phyloP scores from a whole-genome alignment of 2,888 invertebrate species.

The Eurois occulta region DNA sequence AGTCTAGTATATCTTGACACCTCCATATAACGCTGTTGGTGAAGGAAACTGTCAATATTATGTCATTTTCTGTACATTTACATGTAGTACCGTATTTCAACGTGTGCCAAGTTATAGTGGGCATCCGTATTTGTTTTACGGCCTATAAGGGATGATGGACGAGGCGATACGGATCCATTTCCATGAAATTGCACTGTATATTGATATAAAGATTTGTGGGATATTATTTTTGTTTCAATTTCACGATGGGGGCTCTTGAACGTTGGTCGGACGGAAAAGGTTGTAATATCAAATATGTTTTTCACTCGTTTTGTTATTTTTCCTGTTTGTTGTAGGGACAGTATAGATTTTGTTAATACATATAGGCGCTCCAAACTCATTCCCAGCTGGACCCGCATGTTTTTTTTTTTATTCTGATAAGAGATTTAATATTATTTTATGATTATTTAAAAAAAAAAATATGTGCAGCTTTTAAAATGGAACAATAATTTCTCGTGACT shows the following conservation, averaged over 20 bases:
- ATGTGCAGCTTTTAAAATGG: background rate
- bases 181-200: conserved; percentile 43
- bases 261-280: background rate
- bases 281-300: conserved; percentile 6
- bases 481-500: background rate
- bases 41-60: conserved; percentile 1
- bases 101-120: conserved; percentile 17
- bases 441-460: too few relatives aligned
- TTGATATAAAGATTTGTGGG: conserved; percentile 40
- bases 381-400: background rate
- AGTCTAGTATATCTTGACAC: conserved; percentile 1
- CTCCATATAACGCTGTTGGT: background rate
- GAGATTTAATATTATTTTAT: background rate
- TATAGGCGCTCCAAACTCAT: background rate
- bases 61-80: conserved; percentile 9
- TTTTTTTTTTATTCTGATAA: background rate
- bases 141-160: conserved; percentile 46
- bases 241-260: conserved; percentile 25
- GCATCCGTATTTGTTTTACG: conserved; percentile 45
- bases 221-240: conserved; percentile 49
- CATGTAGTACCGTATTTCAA: conserved; percentile 25
- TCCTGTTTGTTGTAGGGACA: background rate
- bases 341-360: background rate
- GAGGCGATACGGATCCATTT: conserved; percentile 37
- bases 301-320: conserved; percentile 5